Evolutionary conservation across 1,140 invertebrate species (phyloP), one percentile per base, ranked within the genome.

Genomic region (Trissolcus basalis): DNA sequence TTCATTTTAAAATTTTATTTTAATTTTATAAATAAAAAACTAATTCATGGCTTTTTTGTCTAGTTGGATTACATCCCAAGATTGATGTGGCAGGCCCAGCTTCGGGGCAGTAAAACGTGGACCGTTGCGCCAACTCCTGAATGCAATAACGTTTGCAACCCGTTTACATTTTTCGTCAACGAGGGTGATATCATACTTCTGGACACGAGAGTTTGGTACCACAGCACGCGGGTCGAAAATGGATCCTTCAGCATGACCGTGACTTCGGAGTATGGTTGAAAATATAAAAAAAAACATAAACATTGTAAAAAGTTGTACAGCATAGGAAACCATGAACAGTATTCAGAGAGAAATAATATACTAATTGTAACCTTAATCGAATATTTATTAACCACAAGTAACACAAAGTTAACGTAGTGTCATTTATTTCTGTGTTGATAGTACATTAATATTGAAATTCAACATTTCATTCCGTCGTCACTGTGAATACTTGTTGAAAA

Each of bases 121-220:
- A 91, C 89, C 7, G 87, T 98, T 10, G 91, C 93, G 10, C 96
- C 96, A 0, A 93, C 95, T 1, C 95, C 94, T 0, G 97, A 98
- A 88, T 98, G 97, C 90, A 93, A 96, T 81, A 82, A 91, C 83
- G 84, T 93, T 56, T 98, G 96, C 82, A 81, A 91, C 43, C 89
- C 89, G 14, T 91, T 97, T 70, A 89, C 92, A 47, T 95, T 96
- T 79, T 91, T 92, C 60, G 95, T 97, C 9, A 90, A 96, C 79
- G 92, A 94, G 13, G 96, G 96, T 43, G 96, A 98, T 89, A 93
- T 90, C 92, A 92, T 96, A 61, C 86, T 96, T 45, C 86, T 98
- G 65, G 96, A 98, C 85, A 97, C 96, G 0, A 92, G 97, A 81
- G 91, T 95, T 65, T 98, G 97, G 96, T 98, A 96, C 86, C 96